Evolutionary conservation across 2,797 vertebrate species (phyloP).

Genomic region (Lithobates pipiens): DNA sequence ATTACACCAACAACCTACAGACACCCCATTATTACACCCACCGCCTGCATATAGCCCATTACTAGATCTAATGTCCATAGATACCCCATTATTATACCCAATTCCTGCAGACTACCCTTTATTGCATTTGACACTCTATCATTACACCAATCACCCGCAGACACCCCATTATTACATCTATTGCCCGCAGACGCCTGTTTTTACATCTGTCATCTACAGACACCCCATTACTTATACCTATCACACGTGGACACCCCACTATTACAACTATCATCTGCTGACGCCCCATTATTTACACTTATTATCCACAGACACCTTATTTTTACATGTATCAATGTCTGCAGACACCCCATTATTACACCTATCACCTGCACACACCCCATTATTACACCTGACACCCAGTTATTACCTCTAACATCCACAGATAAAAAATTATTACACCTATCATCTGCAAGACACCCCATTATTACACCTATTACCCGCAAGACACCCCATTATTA

Average conservation of each 20-base stretch:
- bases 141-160: no score
- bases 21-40: slow-evolving; percentile 60
- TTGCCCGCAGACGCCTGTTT: neutral
- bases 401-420: neutral
- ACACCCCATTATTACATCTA: no score
- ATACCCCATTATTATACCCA: neutral
- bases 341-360: neutral
- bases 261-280: neutral
- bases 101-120: neutral
- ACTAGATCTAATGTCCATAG: neutral
- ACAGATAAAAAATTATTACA: neutral
- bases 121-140: no score
- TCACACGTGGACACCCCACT: neutral
- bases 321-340: neutral
- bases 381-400: no score
- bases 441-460: neutral
- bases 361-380: slow-evolving; percentile 58
- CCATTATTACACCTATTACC: neutral
- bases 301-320: neutral
- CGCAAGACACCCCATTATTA: neutral
- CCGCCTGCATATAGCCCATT: no score
- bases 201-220: slow-evolving; percentile 73
- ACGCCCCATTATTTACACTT: neutral
- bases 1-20: no score
- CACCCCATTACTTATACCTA: neutral